Evolutionary conservation across 2,888 invertebrate species (phyloP), one percentile per base, ranked within the genome.

Genomic region (Gnatocerus cornutus): DNA sequence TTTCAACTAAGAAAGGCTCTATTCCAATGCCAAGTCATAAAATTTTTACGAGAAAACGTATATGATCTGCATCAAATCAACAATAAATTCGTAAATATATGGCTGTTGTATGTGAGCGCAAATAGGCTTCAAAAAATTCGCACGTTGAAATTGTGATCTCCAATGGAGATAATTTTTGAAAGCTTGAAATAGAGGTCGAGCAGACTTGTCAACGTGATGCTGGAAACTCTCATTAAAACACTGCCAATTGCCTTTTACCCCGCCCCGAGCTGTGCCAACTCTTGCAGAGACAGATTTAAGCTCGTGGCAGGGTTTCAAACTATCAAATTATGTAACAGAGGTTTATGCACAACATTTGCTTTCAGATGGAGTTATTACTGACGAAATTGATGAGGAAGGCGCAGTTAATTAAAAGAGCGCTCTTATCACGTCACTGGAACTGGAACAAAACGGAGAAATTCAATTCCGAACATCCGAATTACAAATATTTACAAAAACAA

Each of bases 181-280:
- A 1, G 53, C n/a, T 53, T 14, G 43, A 29, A 21, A 56, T 16
- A 14, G 16, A 39, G 39, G 55, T 55, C 41, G 53, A 53, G 53
- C 53, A 33, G 33, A 53, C 53, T 53, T 53, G 55, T 55, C 55
- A 37, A 37, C 10, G 41, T 21, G 33, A 55, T 55, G 53, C 55
- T 39, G 21, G 55, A 55, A 55, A 55, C 43, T 56, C 56, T 56
- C 56, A 56, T 56, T 56, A 56, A 56, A 56, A 56, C 56, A 43
- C 56, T 56, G 56, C 43, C 56, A 43, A 43, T 43, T 41, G 56
- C 56, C 43, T 27, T 56, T 56, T 41, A 43, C 12, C 56, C 29
- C 39, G 41, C 56, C 29, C 41, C 43, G 10, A 27, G 43, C 43
- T 29, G 50, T 50, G 9, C 5, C 1, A 50, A 30, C 29, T 29